Conservation (phyloP, 2,888 invertebrate species). For the Caenorhabditis sp. region DNA sequence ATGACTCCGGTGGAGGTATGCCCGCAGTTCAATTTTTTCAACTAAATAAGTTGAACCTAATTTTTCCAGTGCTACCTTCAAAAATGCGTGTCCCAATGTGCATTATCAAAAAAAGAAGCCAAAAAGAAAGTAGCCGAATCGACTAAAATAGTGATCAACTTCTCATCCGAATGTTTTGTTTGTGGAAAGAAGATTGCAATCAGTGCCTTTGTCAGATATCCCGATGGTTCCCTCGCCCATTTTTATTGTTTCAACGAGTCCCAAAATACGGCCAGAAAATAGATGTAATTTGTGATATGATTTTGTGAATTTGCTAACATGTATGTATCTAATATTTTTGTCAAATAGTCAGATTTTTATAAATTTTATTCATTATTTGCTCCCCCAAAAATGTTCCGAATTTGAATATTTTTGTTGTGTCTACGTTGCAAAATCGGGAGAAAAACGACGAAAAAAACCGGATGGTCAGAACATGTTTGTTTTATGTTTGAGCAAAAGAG, state of each 20-base stretch:
- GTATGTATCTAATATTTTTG: too few species aligned
- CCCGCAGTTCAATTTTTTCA: too few species aligned
- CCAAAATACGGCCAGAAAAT: neutral
- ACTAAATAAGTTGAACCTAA: too few species aligned
- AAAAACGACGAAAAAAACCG: neutral
- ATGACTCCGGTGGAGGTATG: too few species aligned
- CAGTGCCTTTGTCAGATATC: slow-evolving; percentile 90
- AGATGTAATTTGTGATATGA: neutral
- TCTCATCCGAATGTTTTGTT: slow-evolving; percentile 86
- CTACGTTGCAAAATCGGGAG: neutral
- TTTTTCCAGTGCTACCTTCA: slow-evolving; percentile 48
- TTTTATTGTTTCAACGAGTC: slow-evolving; percentile 79
- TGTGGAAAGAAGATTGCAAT: slow-evolving; percentile 92
- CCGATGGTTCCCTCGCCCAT: slow-evolving; percentile 87
- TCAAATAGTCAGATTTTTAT: too few species aligned
- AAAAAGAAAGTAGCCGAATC: slow-evolving; percentile 80
- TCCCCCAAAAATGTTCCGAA: neutral
- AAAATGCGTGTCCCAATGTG: slow-evolving; percentile 47
- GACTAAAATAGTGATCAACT: slow-evolving; percentile 84
- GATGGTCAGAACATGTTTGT: slow-evolving; percentile 1
- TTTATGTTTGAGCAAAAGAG: neutral
- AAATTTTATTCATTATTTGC: neutral
- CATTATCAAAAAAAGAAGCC: slow-evolving; percentile 81
- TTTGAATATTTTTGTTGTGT: neutral
- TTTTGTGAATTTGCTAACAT: too few species aligned